A percentile compares a stretch with the other conserved stretches of the same genome.
phyloP scores from a whole-genome alignment of 2,113 vertebrate species.

The Myiozetetes cayanensis region DNA sequence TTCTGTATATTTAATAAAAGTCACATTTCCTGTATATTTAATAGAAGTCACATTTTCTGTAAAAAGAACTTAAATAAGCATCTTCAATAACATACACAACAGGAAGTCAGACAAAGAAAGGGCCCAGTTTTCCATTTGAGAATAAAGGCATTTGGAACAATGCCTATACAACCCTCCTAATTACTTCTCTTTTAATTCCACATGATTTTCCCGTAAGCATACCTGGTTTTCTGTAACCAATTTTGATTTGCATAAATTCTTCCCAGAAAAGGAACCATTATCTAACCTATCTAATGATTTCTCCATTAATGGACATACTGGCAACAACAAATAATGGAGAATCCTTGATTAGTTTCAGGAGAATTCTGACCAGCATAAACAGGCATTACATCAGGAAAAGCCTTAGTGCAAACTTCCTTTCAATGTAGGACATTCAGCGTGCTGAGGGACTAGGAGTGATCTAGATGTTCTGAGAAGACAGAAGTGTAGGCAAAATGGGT shows the following conservation, averaged over 20 bases:
- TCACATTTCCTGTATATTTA: neutral
- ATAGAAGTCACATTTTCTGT: neutral
- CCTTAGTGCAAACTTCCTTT: neutral
- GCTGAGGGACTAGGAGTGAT: neutral
- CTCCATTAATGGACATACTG: neutral
- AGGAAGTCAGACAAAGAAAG: neutral
- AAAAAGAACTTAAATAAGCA: neutral
- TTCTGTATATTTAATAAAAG: neutral
- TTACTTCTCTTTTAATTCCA: neutral
- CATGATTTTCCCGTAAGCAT: neutral
- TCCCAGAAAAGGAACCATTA: conserved; percentile 37
- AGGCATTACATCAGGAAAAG: neutral
- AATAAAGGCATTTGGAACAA: neutral
- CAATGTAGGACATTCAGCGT: neutral
- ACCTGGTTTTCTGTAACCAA: neutral
- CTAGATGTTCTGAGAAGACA: neutral
- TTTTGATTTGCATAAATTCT: conserved; percentile 5
- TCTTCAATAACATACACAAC: neutral
- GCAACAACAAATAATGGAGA: neutral
- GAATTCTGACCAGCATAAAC: neutral
- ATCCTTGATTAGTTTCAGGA: neutral
- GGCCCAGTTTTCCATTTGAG: neutral
- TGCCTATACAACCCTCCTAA: neutral
- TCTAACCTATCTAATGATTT: neutral
- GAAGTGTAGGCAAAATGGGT: neutral